phyloP scores from a whole-genome alignment of 2,113 vertebrate genomes.

The Dendropsophus ebraccatus region DNA sequence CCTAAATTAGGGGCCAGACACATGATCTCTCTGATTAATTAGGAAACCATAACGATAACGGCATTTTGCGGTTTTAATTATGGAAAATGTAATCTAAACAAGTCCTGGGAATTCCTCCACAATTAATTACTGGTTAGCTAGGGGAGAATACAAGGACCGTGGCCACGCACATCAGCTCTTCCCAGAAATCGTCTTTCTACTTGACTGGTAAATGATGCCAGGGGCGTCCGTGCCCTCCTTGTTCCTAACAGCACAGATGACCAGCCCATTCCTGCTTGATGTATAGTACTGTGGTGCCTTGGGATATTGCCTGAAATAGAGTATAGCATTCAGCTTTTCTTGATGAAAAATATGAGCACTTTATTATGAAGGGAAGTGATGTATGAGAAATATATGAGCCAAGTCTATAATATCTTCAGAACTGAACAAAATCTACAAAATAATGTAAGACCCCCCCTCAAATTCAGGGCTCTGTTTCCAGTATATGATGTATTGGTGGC shows the following conservation, averaged over 20 bases:
- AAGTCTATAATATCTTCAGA: too few species aligned
- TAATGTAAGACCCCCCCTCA: too few species aligned
- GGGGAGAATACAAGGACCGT: constrained; percentile 17
- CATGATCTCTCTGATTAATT: constrained; percentile 50
- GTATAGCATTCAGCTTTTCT: neutral
- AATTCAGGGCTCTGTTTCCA: too few species aligned
- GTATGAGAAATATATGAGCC: neutral
- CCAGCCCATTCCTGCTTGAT: constrained; percentile 55
- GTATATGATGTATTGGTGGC: too few species aligned
- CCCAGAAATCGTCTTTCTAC: constrained; percentile 34
- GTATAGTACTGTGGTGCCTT: constrained; percentile 22
- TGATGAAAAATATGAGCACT: neutral
- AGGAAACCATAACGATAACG: constrained; percentile 28
- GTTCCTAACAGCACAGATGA: constrained; percentile 49
- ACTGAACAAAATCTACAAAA: too few species aligned
- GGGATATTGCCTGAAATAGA: constrained; percentile 25
- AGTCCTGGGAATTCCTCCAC: constrained; percentile 60
- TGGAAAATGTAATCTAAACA: constrained; percentile 45
- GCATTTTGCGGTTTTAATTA: constrained; percentile 60
- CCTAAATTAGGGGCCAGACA: constrained; percentile 25
- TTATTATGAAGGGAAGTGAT: too few species aligned
- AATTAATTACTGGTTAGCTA: constrained; percentile 62
- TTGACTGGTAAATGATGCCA: constrained; percentile 52
- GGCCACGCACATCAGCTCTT: constrained; percentile 53
- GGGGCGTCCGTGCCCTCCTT: constrained; percentile 51